Evolutionary conservation across 2,113 vertebrate species (phyloP).

Genomic region (Eubucco bourcierii): DNA sequence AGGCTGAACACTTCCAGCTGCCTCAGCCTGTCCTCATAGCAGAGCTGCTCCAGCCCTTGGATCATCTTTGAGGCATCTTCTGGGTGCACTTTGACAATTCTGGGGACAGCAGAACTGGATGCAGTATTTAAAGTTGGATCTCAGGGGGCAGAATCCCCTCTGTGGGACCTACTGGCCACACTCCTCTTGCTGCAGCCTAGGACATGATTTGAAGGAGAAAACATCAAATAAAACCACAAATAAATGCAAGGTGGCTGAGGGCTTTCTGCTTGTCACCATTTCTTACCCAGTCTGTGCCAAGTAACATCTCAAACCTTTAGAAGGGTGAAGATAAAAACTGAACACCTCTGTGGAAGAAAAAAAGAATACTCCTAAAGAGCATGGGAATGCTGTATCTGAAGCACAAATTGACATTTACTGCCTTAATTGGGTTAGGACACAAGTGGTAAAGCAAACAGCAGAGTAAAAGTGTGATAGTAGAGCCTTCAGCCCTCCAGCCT

Average conservation of each 20-base stretch:
- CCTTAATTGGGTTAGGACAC: not conserved
- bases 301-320: not conserved
- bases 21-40: too few relatives aligned
- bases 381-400: not conserved
- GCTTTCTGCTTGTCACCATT: not conserved
- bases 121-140: too few relatives aligned
- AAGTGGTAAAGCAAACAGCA: slow-evolving; percentile 47
- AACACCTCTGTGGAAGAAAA: not conserved
- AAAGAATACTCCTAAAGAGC: not conserved
- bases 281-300: not conserved
- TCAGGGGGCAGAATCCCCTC: too few relatives aligned
- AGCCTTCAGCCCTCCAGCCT: slow-evolving; percentile 26
- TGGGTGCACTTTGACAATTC: too few relatives aligned
- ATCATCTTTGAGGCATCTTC: too few relatives aligned
- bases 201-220: not conserved
- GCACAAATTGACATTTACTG: slow-evolving; percentile 44
- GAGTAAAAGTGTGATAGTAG: slow-evolving; percentile 29
- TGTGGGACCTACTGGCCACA: too few relatives aligned
- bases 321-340: not conserved
- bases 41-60: too few relatives aligned
- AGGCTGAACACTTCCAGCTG: too few relatives aligned
- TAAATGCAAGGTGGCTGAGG: not conserved
- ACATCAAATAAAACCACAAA: not conserved
- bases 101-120: too few relatives aligned
- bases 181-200: too few relatives aligned